Conservation (phyloP, 2,888 invertebrate species). For the Podabrus alpinus region DNA sequence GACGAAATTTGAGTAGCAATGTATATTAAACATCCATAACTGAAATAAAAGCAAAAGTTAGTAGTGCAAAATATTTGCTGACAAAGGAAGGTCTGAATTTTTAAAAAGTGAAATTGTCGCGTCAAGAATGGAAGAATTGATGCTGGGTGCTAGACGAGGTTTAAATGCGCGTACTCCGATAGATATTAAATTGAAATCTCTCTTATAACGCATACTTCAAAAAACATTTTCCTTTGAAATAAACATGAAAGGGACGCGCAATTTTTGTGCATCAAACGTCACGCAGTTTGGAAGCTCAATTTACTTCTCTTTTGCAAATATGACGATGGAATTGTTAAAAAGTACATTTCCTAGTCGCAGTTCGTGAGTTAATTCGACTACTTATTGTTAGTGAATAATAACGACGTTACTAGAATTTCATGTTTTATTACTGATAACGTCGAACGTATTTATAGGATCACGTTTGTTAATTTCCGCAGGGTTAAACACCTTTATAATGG, state of each 20-base stretch:
- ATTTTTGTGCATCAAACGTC: constrained; percentile 22
- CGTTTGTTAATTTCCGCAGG: constrained; percentile 45
- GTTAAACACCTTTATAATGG: constrained; percentile 39
- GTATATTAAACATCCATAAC: constrained; percentile 82
- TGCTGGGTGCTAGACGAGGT: constrained; percentile 20
- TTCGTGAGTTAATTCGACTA: neutral
- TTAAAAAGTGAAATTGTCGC: neutral
- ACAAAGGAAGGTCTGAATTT: neutral
- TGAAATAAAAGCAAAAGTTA: constrained; percentile 51
- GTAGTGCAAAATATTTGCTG: neutral
- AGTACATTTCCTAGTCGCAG: neutral
- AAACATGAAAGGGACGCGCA: constrained; percentile 30
- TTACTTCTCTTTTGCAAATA: constrained; percentile 7
- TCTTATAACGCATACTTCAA: constrained; percentile 33
- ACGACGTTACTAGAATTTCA: constrained; percentile 34
- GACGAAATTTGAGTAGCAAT: constrained; percentile 88
- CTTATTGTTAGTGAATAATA: constrained; percentile 32
- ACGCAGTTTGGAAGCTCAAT: constrained; percentile 20
- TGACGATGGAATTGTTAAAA: neutral
- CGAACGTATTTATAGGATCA: constrained; percentile 43
- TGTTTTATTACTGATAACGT: constrained; percentile 44
- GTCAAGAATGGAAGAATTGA: constrained; percentile 16
- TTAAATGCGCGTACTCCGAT: constrained; percentile 40
- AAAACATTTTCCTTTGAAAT: constrained; percentile 31
- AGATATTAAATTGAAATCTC: constrained; percentile 46